Conservation (phyloP, 2,888 invertebrate genomes). For the Tethea ocularis region DNA sequence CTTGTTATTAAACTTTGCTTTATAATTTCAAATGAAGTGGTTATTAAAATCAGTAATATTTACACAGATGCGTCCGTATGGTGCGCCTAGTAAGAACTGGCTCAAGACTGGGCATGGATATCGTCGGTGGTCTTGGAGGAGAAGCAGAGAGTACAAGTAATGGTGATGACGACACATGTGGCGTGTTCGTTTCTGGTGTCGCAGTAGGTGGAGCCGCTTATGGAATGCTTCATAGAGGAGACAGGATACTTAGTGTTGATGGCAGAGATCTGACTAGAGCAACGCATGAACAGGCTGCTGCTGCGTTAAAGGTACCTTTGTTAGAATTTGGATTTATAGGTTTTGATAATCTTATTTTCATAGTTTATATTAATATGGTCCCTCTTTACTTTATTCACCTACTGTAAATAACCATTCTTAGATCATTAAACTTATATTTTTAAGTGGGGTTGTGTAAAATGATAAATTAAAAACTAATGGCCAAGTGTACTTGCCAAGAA, state of each 20-base stretch:
- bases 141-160: constrained; percentile 57
- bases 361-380: no score
- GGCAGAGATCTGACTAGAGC: constrained; percentile 88
- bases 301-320: constrained; percentile 78
- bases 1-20: no score
- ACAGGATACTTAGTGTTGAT: constrained; percentile 89
- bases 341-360: not conserved
- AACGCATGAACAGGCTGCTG: constrained; percentile 91
- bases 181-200: constrained; percentile 79
- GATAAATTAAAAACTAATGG: no score
- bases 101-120: constrained; percentile 80
- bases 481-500: no score
- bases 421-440: no score
- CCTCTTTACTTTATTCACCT: no score
- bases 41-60: constrained; percentile 8
- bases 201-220: constrained; percentile 73
- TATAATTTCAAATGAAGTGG: no score
- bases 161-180: constrained; percentile 70
- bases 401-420: no score
- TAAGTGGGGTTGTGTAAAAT: no score
- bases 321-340: not conserved
- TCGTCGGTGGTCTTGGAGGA: constrained; percentile 77
- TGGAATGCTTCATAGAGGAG: constrained; percentile 86
- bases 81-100: constrained; percentile 77
- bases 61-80: constrained; percentile 73